phyloP scores from a whole-genome alignment of 2,797 vertebrate genomes.

The Myoxocephalus aenaeus region DNA sequence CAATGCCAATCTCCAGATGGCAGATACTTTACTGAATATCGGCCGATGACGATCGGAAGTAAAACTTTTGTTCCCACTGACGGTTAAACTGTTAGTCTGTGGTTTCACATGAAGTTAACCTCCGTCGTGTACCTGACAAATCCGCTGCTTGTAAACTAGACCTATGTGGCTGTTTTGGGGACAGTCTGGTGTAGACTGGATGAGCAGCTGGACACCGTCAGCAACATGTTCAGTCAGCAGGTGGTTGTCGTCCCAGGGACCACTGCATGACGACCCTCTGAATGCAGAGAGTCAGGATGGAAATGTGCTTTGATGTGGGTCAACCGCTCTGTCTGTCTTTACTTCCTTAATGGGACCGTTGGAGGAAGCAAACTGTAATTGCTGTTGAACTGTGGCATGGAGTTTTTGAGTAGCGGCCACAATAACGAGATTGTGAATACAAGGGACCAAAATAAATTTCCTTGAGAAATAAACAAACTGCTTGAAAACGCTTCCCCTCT shows the following conservation, averaged over 20 bases:
- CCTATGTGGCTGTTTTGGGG: not conserved
- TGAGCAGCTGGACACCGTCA: not conserved
- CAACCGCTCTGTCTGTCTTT: not conserved
- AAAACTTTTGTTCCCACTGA: too few species aligned
- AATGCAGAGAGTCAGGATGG: not conserved
- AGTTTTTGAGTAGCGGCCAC: not conserved
- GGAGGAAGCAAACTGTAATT: not conserved
- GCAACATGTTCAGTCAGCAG: not conserved
- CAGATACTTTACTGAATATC: too few species aligned
- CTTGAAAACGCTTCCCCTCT: not conserved
- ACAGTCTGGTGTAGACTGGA: not conserved
- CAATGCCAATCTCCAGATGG: too few species aligned
- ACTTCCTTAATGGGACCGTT: not conserved
- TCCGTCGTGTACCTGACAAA: not conserved
- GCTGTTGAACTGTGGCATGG: not conserved
- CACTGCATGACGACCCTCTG: not conserved
- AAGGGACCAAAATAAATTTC: not conserved
- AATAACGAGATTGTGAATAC: conserved; percentile 2
- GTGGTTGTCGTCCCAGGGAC: not conserved
- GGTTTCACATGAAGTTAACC: too few species aligned
- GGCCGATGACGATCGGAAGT: too few species aligned
- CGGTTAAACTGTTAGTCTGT: too few species aligned
- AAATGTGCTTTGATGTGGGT: not conserved
- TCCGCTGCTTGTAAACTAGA: not conserved
- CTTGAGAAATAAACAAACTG: not conserved